Percentiles rank a stretch among this genome's conserved stretches.
Evolutionary conservation across 2,888 invertebrate species (phyloP).

Genomic region (Cremastobaeus sp.): DNA sequence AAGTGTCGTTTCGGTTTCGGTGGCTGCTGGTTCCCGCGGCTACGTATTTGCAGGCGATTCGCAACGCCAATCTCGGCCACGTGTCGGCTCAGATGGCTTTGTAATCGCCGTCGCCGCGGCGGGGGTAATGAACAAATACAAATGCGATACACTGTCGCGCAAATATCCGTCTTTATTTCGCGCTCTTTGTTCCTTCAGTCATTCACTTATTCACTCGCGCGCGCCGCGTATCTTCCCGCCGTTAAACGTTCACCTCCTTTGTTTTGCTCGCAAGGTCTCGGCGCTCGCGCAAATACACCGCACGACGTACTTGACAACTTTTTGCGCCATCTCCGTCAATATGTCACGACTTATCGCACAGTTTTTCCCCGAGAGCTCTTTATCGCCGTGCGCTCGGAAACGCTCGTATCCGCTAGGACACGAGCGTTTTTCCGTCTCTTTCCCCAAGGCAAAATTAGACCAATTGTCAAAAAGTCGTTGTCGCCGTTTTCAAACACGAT

Average conservation of each 20-base stretch:
- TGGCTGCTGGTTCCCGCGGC: conserved; percentile 10
- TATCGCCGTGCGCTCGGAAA: no score
- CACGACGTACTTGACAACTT: conserved; percentile 43
- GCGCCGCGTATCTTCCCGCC: conserved; percentile 28
- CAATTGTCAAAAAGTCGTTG: no score
- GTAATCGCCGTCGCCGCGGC: conserved; percentile 38
- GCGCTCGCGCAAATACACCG: conserved; percentile 28
- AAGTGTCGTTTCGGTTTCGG: no score
- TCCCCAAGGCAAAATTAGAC: no score
- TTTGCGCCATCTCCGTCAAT: conserved; percentile 45
- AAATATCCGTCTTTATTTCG: conserved; percentile 48
- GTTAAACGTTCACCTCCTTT: conserved; percentile 53
- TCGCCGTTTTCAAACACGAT: no score
- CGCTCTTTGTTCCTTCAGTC: conserved; percentile 44
- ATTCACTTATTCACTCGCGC: conserved; percentile 33
- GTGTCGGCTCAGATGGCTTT: conserved; percentile 47
- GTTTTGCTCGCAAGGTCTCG: conserved; percentile 57
- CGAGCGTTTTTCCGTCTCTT: no score
- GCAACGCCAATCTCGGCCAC: conserved; percentile 45
- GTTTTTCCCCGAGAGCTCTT: background rate
- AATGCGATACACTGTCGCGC: conserved; percentile 32
- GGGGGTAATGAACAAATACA: conserved; percentile 45
- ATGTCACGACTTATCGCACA: conserved; percentile 10
- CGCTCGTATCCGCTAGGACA: no score
- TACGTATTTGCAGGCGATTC: conserved; percentile 24